Evolutionary conservation across 2,888 invertebrate genomes (phyloP).

Genomic region (Laspeyria flexula): DNA sequence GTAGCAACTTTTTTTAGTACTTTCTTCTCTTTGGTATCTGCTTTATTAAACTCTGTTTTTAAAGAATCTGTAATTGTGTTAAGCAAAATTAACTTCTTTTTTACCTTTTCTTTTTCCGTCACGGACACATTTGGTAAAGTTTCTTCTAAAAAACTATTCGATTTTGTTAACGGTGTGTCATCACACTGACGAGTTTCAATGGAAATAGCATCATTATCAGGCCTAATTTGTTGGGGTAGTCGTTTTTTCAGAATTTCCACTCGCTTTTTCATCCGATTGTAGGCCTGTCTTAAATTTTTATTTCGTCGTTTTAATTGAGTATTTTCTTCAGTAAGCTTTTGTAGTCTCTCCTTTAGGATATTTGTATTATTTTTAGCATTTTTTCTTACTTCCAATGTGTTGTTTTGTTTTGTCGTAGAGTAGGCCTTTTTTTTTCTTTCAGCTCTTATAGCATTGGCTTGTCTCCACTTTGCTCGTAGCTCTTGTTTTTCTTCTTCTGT

Average conservation of each 20-base stretch:
- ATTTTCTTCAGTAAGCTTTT: constrained; percentile 13
- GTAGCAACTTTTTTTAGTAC: constrained; percentile 5
- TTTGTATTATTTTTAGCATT: constrained; percentile 12
- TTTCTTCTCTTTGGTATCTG: constrained; percentile 11
- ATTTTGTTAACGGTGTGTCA: constrained; percentile 19
- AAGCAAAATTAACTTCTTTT: constrained; percentile 7
- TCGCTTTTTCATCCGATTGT: constrained; percentile 11
- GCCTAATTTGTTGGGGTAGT: constrained; percentile 10
- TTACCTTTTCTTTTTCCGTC: constrained; percentile 22
- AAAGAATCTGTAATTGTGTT: no score
- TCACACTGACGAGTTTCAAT: constrained; percentile 13
- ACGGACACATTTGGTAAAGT: constrained; percentile 19
- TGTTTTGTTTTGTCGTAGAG: constrained; percentile 12
- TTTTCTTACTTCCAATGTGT: constrained; percentile 12
- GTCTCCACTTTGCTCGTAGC: constrained; percentile 17
- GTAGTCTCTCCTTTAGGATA: constrained; percentile 11
- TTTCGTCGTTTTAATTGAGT: constrained; percentile 10
- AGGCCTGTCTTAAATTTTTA: constrained; percentile 18
- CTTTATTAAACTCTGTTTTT: no score
- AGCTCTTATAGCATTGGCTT: constrained; percentile 14
- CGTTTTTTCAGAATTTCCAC: constrained; percentile 17
- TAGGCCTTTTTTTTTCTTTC: constrained; percentile 11
- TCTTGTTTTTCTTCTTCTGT: constrained; percentile 23
- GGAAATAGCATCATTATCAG: constrained; percentile 12
- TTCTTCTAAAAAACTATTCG: constrained; percentile 25